A percentile compares a stretch with the other conserved stretches of the same genome.
Evolutionary conservation across 2,888 invertebrate species (phyloP).

Genomic region (Ennomos quercinarius): DNA sequence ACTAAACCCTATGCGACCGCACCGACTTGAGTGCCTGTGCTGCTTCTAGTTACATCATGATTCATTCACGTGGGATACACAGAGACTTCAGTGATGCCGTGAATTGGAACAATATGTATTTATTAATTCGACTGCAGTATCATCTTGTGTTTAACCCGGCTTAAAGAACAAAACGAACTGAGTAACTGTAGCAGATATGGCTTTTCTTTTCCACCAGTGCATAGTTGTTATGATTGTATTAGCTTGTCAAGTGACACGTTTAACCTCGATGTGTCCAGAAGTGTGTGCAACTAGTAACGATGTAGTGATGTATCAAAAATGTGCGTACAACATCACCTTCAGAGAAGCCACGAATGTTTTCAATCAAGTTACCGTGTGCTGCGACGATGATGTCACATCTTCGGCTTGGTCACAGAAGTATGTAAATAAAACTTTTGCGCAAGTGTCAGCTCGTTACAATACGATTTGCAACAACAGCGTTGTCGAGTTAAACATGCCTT

Average conservation of each 20-base stretch:
- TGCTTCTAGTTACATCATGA: conserved; percentile 69
- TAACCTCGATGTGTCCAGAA: conserved; percentile 65
- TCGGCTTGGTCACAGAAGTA: conserved; percentile 56
- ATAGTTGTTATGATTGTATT: conserved; percentile 69
- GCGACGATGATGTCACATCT: conserved; percentile 57
- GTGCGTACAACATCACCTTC: conserved; percentile 69
- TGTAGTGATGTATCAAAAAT: conserved; percentile 61
- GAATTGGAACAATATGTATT: conserved; percentile 59
- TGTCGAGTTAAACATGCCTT: conserved; percentile 60
- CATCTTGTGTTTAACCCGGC: conserved; percentile 73
- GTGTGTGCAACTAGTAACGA: conserved; percentile 61
- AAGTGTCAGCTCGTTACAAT: conserved; percentile 58
- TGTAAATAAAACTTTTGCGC: conserved; percentile 66
- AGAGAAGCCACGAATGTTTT: conserved; percentile 61
- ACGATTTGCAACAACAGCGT: conserved; percentile 61
- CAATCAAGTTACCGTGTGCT: conserved; percentile 61
- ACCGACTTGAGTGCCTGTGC: conserved; percentile 65
- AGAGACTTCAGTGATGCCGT: conserved; percentile 58
- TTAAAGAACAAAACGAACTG: conserved; percentile 51
- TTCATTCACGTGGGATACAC: conserved; percentile 55
- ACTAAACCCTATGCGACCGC: conserved; percentile 51
- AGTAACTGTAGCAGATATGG: conserved; percentile 64
- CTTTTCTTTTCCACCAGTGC: conserved; percentile 53
- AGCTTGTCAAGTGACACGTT: conserved; percentile 66
- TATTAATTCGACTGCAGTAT: conserved; percentile 60